Evolutionary conservation across 2,797 vertebrate species (phyloP).

Genomic region (Rhynchotus rufescens): DNA sequence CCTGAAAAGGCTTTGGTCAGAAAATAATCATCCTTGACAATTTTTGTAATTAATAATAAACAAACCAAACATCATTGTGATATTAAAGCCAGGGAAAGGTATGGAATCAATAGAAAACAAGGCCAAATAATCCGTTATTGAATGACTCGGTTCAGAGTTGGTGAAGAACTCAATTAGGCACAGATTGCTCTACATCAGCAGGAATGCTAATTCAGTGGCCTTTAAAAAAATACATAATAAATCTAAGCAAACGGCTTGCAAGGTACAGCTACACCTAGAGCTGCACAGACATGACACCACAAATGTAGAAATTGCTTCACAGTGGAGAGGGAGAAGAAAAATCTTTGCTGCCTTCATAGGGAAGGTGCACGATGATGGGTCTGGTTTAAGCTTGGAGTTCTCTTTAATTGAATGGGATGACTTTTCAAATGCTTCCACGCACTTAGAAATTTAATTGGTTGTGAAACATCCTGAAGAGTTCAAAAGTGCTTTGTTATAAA

Average conservation of each 20-base stretch:
- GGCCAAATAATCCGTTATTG: background rate
- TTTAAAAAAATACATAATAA: background rate
- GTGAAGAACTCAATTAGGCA: background rate
- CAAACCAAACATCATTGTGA: background rate
- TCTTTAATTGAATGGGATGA: background rate
- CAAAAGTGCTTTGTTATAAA: conserved; percentile 61
- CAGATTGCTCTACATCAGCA: background rate
- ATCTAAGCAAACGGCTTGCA: background rate
- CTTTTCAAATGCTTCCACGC: background rate
- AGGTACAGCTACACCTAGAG: background rate
- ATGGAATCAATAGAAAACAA: background rate
- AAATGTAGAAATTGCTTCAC: background rate
- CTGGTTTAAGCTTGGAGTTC: background rate
- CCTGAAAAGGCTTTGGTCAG: background rate
- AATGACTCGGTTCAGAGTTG: background rate
- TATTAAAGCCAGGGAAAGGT: background rate
- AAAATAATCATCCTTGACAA: background rate
- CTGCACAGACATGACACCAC: background rate
- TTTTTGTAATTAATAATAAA: background rate
- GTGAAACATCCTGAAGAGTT: conserved; percentile 64
- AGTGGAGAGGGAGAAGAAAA: background rate
- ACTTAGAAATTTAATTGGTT: conserved; percentile 61
- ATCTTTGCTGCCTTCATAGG: background rate
- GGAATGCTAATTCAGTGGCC: background rate
- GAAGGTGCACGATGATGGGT: background rate